Percentiles rank a stretch among this genome's conserved stretches.
Conservation (phyloP, 2,113 vertebrate genomes). For the Microtus ochrogaster region DNA sequence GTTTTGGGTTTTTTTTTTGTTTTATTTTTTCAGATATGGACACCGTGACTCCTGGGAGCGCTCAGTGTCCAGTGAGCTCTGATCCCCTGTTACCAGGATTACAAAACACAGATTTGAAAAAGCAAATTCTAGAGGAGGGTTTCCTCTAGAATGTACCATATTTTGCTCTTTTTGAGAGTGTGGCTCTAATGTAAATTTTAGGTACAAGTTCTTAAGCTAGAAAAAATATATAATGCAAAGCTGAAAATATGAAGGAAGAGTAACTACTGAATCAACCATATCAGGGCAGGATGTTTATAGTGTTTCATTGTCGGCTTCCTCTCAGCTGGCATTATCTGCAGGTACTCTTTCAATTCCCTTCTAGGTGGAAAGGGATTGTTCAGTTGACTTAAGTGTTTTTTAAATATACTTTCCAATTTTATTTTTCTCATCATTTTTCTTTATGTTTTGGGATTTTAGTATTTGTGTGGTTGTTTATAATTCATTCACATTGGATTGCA, state of each 20-base stretch:
- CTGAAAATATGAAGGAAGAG: slow-evolving; percentile 17
- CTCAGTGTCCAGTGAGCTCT: background rate
- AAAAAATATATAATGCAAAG: slow-evolving; percentile 7
- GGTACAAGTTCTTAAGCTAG: background rate
- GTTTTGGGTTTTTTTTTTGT: background rate
- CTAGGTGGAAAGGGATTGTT: background rate
- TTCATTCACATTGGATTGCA: background rate
- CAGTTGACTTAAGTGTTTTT: background rate
- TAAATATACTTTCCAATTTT: background rate
- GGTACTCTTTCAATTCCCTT: background rate
- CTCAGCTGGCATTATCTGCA: background rate
- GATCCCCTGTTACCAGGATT: slow-evolving; percentile 6
- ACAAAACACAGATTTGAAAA: background rate
- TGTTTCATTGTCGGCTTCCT: background rate
- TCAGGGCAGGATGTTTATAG: fast-evolving
- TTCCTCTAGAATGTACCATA: background rate
- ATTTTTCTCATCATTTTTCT: background rate
- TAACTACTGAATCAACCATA: background rate
- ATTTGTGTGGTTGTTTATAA: background rate
- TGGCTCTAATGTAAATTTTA: background rate
- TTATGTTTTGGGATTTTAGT: background rate
- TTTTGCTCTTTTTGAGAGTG: background rate
- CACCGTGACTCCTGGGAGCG: background rate
- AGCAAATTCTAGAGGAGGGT: too few relatives aligned
- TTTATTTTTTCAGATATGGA: background rate